phyloP scores from a whole-genome alignment of 53 echinoderm and acorn worm genomes.

The Zoroaster sp. region DNA sequence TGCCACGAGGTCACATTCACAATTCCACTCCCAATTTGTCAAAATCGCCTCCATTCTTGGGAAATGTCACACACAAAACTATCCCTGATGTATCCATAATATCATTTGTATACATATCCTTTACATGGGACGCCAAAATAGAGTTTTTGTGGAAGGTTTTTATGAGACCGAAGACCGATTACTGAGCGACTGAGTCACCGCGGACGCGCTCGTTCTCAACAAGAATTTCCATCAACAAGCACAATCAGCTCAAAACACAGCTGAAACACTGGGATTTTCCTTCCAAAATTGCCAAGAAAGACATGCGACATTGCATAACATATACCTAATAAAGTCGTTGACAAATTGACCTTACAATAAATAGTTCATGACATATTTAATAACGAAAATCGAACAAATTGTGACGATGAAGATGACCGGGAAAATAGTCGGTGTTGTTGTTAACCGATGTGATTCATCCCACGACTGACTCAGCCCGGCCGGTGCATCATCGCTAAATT shows the following conservation, averaged over 20 bases:
- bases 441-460: not conserved
- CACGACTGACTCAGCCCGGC: slow-evolving; percentile 6
- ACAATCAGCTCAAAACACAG: not conserved
- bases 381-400: not conserved
- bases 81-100: not conserved
- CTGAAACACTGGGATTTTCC: too few species aligned
- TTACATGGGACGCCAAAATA: not conserved
- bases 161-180: not conserved
- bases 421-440: not conserved
- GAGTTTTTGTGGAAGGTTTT: not conserved
- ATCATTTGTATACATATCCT: not conserved
- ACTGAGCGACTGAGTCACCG: too few species aligned
- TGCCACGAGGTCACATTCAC: slow-evolving; percentile 42
- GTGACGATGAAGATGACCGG: not conserved
- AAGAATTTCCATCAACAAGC: too few species aligned
- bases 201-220: too few species aligned
- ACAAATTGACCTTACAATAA: too few species aligned
- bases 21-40: not conserved
- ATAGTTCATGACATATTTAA: not conserved
- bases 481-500: not conserved
- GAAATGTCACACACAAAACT: slow-evolving; percentile 8
- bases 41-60: not conserved
- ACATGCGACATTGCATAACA: too few species aligned
- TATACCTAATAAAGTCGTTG: too few species aligned
- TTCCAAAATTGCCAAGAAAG: not conserved